phyloP scores from a whole-genome alignment of 2,113 vertebrate genomes.

The Candoia aspera region DNA sequence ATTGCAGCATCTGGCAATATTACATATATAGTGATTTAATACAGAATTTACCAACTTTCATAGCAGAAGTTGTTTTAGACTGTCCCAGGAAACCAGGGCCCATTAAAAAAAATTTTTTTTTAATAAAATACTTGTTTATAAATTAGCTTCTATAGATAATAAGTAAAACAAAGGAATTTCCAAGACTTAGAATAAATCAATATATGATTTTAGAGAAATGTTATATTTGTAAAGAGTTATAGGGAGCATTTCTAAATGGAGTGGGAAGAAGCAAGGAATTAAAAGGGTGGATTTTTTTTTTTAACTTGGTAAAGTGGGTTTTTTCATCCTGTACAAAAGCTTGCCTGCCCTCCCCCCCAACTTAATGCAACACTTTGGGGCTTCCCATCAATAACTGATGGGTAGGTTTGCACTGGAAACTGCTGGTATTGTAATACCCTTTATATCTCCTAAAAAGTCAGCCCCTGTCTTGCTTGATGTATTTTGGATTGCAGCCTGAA shows the following conservation, averaged over 20 bases:
- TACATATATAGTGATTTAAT: not conserved
- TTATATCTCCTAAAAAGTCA: not conserved
- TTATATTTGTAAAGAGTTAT: not conserved
- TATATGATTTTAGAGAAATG: not conserved
- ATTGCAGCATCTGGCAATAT: not conserved
- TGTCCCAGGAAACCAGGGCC: not conserved
- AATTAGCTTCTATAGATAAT: not conserved
- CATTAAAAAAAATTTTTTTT: not conserved
- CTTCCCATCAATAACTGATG: not conserved
- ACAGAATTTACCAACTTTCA: not conserved
- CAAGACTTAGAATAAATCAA: not conserved
- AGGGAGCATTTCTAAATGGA: not conserved
- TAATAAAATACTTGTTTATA: not conserved
- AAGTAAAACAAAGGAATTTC: not conserved
- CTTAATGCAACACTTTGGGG: not conserved
- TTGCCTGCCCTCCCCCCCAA: not conserved
- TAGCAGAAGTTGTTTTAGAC: not conserved
- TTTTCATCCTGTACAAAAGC: not conserved
- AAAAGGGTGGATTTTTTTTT: not conserved
- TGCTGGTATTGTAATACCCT: not conserved
- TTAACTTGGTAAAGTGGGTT: not conserved
- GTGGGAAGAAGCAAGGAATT: not conserved
- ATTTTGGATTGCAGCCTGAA: not conserved
- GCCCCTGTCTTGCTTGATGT: not conserved
- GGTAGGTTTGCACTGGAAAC: not conserved